phyloP scores from a whole-genome alignment of 2,888 invertebrate species.

The Amiota minor region DNA sequence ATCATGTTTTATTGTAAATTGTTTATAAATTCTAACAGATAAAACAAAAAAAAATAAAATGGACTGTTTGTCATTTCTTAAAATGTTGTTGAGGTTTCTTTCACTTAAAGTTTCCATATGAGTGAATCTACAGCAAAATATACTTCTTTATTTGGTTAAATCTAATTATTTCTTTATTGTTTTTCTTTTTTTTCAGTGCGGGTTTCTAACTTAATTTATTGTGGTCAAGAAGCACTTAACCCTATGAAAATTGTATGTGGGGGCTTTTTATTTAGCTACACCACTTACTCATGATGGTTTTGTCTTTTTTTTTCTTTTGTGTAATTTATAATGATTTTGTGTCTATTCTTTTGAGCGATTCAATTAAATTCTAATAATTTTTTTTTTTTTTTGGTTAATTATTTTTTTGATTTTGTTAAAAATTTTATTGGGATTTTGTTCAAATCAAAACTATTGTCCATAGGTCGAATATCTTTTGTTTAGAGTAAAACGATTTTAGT shows the following conservation, averaged over 20 bases:
- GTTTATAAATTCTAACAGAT: not conserved
- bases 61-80: not conserved
- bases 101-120: slow-evolving; percentile 33
- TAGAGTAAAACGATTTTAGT: no score
- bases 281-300: slow-evolving; percentile 14
- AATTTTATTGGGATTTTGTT: not conserved
- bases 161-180: not conserved
- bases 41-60: no score
- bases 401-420: not conserved
- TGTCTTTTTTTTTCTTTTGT: slow-evolving; percentile 1
- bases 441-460: not conserved
- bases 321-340: no score
- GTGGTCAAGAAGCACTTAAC: not conserved
- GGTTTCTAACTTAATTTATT: slow-evolving; percentile 5
- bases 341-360: no score
- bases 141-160: not conserved
- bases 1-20: not conserved
- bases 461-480: no score
- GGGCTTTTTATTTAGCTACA: no score
- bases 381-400: not conserved
- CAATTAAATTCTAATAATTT: not conserved
- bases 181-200: slow-evolving; percentile 4
- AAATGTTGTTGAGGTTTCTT: slow-evolving; percentile 35
- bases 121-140: not conserved
- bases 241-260: no score